These are phyloP conservation scores for Actinia tenebrosa DNA, from an alignment of 64 coral and sea anemone species.

Conservation along the genomic window DNA sequence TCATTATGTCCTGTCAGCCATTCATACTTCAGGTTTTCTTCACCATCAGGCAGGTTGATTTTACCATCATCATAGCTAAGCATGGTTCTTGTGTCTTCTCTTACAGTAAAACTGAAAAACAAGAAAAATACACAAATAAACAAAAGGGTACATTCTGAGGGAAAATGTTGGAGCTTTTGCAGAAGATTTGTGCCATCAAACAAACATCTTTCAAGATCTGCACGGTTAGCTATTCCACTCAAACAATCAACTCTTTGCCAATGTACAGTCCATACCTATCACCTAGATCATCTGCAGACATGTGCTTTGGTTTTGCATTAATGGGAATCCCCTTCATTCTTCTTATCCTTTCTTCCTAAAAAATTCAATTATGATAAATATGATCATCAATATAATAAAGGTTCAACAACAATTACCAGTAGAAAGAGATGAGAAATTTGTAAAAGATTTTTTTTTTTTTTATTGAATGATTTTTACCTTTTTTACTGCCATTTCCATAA, in stretches of 20 bases:
- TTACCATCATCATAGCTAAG: conserved; percentile 78
- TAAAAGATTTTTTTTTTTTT: too few species aligned
- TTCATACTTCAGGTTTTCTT: conserved; percentile 14
- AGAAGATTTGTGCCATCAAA: too few species aligned
- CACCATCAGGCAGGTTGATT: conserved; percentile 18
- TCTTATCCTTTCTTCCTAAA: conserved; percentile 73
- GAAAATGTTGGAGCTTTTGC: neutral
- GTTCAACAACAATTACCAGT: too few species aligned
- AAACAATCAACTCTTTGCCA: too few species aligned
- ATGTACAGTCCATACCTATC: conserved; percentile 48
- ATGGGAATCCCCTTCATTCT: conserved; percentile 89
- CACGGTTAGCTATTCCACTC: too few species aligned
- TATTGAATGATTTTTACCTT: too few species aligned
- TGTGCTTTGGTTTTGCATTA: conserved; percentile 63
- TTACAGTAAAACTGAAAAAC: conserved; percentile 57
- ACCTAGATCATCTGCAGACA: conserved; percentile 95
- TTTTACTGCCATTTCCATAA: too few species aligned
- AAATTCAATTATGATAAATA: neutral
- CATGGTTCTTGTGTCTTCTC: conserved; percentile 57
- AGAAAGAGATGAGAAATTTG: too few species aligned
- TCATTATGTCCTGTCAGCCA: neutral
- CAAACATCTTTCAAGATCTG: too few species aligned
- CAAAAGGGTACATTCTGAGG: neutral
- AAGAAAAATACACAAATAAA: neutral
- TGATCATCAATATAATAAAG: neutral